Base-by-base conservation (phyloP, 2,113 vertebrate species). In the Equus quagga region DNA sequence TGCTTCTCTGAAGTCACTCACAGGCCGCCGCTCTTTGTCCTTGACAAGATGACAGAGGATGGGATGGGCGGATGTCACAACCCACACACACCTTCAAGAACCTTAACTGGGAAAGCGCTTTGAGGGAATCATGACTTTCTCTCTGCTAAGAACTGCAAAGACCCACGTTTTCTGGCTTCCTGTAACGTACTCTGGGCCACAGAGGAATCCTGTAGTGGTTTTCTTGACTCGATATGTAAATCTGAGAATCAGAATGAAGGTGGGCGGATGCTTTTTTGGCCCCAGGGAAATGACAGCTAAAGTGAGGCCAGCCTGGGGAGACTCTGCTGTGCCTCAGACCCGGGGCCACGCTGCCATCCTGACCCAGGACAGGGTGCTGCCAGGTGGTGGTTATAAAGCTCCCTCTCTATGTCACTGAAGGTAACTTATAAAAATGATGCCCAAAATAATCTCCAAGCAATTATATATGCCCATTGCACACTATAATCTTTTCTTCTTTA, bases 401-500 rank as follows among this genome's bases (percentile, higher is more conserved):
- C 49, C 54, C 17, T 88, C 13, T 94, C 64, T 65, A n/a, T 91
- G 83, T 49, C n/a, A 2, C 75, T 82, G 13, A 86, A 94, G 44
- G 21, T 90, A 54, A 91, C 84, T 97, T 84, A 83, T 60, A 64
- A 89, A 90, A 90, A 67, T 9, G 28, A 91, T 67, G 69, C 33
- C 44, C 23, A 4, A 65, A 84, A 46, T 67, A 56, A 91, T 69
- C 86, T 67, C 46, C 46, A 91, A 91, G 58, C 54, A 87, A 91
- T 75, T 64, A 81, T 10, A 70, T 70, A 80, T 23, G 41, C 23
- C 70, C 75, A 82, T 21, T 65, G 9, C n/a, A 78, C 15, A 70
- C 0, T 14, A 49, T 5, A 33, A 28, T 67, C 17, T 65, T 94
- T 78, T 91, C 15, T 76, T 83, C 62, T 94, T 83, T 54, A 54